Evolutionary conservation across 1,140 invertebrate genomes (phyloP).

Genomic region (Drosophila pachea): DNA sequence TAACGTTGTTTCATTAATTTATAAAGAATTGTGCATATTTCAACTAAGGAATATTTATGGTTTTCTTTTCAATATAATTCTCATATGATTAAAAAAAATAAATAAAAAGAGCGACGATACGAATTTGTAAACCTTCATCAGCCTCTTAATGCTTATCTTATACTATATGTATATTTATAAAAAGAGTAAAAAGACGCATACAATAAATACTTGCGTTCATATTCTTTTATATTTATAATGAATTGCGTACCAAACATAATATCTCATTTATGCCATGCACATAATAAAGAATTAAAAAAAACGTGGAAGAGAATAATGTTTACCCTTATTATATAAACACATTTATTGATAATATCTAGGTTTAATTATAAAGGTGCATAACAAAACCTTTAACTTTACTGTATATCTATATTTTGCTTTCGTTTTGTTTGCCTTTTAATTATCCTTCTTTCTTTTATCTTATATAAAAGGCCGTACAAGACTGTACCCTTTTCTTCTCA

Average conservation of each 20-base stretch:
- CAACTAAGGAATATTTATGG: too few relatives aligned
- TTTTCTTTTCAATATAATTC: constrained; percentile 3
- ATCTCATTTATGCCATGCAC: constrained; percentile 35
- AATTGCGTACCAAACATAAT: constrained; percentile 23
- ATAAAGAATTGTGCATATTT: too few relatives aligned
- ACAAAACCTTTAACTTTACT: constrained; percentile 38
- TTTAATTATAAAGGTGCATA: constrained; percentile 27
- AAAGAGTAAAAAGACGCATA: constrained; percentile 64
- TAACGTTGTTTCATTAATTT: too few relatives aligned
- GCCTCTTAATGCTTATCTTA: constrained; percentile 14
- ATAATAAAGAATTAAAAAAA: constrained; percentile 43
- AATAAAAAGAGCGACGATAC: neutral
- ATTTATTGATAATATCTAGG: constrained; percentile 26
- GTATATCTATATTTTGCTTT: constrained; percentile 13
- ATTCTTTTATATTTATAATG: constrained; percentile 40
- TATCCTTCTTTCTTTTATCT: neutral
- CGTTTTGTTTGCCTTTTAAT: neutral
- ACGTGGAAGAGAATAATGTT: constrained; percentile 58
- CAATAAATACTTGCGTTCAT: constrained; percentile 37
- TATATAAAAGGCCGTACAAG: constrained; percentile 7
- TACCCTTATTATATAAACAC: constrained; percentile 30
- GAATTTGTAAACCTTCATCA: constrained; percentile 1
- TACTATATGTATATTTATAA: constrained; percentile 44
- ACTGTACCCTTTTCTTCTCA: neutral
- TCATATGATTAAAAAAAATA: constrained; percentile 5